A percentile compares a stretch with the other conserved stretches of the same genome.
phyloP scores from a whole-genome alignment of 1,140 invertebrate species.

The Anastrepha ludens region DNA sequence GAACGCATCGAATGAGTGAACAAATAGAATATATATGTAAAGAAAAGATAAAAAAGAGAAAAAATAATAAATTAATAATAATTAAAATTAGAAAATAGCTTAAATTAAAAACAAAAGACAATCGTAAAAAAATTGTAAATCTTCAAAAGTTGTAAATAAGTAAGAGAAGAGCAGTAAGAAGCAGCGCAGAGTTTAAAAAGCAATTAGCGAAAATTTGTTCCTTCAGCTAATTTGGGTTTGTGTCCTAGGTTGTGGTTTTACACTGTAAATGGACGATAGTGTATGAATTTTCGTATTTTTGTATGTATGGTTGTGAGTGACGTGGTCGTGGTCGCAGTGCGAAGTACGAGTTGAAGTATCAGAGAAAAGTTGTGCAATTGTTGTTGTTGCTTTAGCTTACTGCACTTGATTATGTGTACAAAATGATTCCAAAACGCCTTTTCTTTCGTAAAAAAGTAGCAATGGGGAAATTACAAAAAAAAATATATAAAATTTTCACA shows the following conservation, averaged over 20 bases:
- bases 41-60: slow-evolving; percentile 54
- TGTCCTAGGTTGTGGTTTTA: not conserved
- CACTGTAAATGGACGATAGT: not conserved
- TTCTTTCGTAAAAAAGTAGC: too few relatives aligned
- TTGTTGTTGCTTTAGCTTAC: too few relatives aligned
- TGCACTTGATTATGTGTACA: too few relatives aligned
- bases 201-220: slow-evolving; percentile 35
- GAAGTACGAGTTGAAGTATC: too few relatives aligned
- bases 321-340: too few relatives aligned
- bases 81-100: not conserved
- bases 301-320: not conserved
- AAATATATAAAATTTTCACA: too few relatives aligned
- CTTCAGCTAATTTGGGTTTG: not conserved
- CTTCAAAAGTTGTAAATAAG: not conserved
- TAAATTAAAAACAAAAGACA: not conserved
- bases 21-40: slow-evolving; percentile 13
- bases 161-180: not conserved
- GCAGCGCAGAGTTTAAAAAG: not conserved
- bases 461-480: too few relatives aligned
- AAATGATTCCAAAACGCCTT: too few relatives aligned
- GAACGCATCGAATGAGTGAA: slow-evolving; percentile 31
- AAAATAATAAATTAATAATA: slow-evolving; percentile 53
- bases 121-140: not conserved
- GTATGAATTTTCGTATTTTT: not conserved
- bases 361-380: too few relatives aligned